These are phyloP conservation scores for Drosophila saltans DNA, from an alignment of 1,140 invertebrate species.

Conservation along the genomic window DNA sequence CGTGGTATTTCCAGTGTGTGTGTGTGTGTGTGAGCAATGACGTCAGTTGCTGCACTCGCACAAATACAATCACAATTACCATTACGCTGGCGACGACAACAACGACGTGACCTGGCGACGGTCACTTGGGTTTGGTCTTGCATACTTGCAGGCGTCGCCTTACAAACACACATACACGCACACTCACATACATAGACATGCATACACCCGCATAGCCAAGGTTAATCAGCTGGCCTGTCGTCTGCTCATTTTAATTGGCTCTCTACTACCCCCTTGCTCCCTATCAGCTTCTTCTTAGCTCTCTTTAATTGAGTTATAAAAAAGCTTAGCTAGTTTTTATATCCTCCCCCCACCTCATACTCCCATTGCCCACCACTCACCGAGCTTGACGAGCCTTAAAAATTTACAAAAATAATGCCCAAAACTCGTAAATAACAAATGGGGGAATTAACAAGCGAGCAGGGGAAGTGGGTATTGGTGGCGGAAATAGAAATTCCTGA, in stretches of 20 bases:
- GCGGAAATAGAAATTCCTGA: not conserved
- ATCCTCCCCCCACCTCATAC: not conserved
- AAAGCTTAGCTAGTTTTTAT: slow-evolving; percentile 73
- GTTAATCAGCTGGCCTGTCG: slow-evolving; percentile 67
- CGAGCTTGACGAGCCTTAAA: slow-evolving; percentile 69
- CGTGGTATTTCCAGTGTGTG: slow-evolving; percentile 40
- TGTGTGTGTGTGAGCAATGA: slow-evolving; percentile 47
- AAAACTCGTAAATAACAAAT: slow-evolving; percentile 14
- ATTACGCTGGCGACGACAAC: slow-evolving; percentile 47
- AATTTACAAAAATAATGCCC: slow-evolving; percentile 40
- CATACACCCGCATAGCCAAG: slow-evolving; percentile 47
- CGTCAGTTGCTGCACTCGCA: slow-evolving; percentile 76
- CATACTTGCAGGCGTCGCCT: slow-evolving; percentile 45
- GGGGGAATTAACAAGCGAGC: not conserved
- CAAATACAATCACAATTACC: slow-evolving; percentile 79
- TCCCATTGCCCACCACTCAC: too few species aligned
- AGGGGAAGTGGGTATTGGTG: too few species aligned
- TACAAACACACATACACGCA: slow-evolving; percentile 34
- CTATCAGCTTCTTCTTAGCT: not conserved
- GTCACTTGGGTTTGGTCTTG: slow-evolving; percentile 66
- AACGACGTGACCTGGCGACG: slow-evolving; percentile 69
- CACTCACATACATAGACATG: slow-evolving; percentile 11
- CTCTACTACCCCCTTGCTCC: slow-evolving; percentile 36
- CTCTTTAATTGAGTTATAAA: slow-evolving; percentile 76
- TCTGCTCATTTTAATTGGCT: slow-evolving; percentile 77